These are phyloP conservation scores for Drosophila prolongata DNA, from an alignment of 2,888 invertebrate species.

Conservation along the genomic window DNA sequence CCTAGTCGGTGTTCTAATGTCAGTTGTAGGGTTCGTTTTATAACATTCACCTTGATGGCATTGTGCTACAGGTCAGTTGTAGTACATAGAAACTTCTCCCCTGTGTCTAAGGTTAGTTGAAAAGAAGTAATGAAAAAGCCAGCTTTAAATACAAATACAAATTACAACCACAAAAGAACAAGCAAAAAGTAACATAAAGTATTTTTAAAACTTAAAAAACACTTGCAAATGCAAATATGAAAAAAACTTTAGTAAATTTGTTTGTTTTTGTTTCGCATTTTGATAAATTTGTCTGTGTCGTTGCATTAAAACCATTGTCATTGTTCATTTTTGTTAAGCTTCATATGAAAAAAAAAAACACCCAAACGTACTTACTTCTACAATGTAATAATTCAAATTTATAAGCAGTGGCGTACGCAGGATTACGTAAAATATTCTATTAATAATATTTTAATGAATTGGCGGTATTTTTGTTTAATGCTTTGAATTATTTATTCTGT, in stretches of 20 bases:
- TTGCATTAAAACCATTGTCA: constrained; percentile 52
- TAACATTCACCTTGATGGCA: constrained; percentile 99
- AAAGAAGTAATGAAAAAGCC: constrained; percentile 88
- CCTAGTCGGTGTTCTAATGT: constrained; percentile 98
- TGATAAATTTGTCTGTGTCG: constrained; percentile 53
- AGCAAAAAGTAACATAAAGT: constrained; percentile 38
- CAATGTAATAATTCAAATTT: constrained; percentile 20
- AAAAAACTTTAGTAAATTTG: constrained; percentile 34
- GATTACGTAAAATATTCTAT: neutral
- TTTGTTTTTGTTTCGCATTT: constrained; percentile 43
- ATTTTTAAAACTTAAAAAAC: constrained; percentile 26
- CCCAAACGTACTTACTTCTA: constrained; percentile 12
- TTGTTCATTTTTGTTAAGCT: constrained; percentile 32
- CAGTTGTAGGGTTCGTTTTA: constrained; percentile 99
- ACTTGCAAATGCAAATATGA: constrained; percentile 35
- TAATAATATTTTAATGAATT: neutral
- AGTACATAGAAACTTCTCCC: constrained; percentile 99
- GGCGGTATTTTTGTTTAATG: neutral
- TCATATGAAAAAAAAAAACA: constrained; percentile 6
- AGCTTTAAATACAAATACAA: constrained; percentile 78
- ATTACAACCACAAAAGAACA: constrained; percentile 53
- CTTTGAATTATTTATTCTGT: neutral
- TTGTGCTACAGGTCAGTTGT: constrained; percentile 99
- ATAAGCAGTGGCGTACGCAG: constrained; percentile 12
- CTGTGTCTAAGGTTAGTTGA: constrained; percentile 99